Base-by-base conservation (phyloP, 2,888 invertebrate species). In the Drosophila algonquin region DNA sequence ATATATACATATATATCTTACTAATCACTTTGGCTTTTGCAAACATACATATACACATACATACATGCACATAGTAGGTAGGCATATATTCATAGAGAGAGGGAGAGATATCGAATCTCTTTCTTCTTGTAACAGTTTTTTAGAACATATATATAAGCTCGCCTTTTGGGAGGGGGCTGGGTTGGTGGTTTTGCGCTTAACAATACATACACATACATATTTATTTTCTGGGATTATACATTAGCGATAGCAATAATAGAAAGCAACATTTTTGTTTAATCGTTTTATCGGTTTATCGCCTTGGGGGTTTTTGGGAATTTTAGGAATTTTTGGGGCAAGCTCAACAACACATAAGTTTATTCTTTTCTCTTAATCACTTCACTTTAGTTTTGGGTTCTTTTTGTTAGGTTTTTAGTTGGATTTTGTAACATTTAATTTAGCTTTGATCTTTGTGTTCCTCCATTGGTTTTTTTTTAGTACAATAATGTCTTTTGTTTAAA, bases 401-500 rank as follows among this genome's bases (percentile, higher is more conserved):
- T 18, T 27, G 35, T 47, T 60, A 60, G 18, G 35, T 46, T 45
- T 58, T 57, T 68, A 48, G 69, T 21, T 77, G 50, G 47, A 48
- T 27, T 47, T 57, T 76, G 30, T 21, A 44, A 12, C 9, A 21
- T 44, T n/a, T 3, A 14, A 14, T 18, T 35, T 32, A 40, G 7
- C 2, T 40, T 40, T 40, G 40, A 40, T 40, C 40, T 40, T 60
- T 18, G 16, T 10, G 2, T 51, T 24, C 16, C 7, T 14, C 18
- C 12, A 5, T 18, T 27, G 46, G 46, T 56, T 64, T 52, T 52
- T 68, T 18, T 18, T 18, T 18, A 67, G 56, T 69, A 67, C 18
- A 35, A 21, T 67, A 50, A 55, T 67, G 67, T 70, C 57, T 68
- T 68, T 47, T 12, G 40, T 56, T 70, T 70, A 70, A 52, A n/a